Conservation (phyloP, 2,113 vertebrate genomes). For the Salvator merianae region DNA sequence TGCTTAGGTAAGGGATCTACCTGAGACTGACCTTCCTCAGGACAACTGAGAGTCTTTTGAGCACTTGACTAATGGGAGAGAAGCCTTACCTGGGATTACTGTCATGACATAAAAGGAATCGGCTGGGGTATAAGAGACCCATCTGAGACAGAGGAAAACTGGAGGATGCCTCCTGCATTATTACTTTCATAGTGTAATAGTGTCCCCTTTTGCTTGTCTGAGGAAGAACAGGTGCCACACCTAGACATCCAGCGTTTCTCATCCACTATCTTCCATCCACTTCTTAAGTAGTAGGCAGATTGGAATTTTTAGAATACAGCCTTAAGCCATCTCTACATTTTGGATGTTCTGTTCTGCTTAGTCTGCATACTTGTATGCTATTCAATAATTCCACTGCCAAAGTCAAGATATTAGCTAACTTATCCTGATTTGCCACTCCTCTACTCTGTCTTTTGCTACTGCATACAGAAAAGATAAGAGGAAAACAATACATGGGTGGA, state of each 20-base stretch:
- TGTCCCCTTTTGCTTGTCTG: not conserved
- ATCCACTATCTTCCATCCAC: too few species aligned
- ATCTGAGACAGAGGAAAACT: too few species aligned
- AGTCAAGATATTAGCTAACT: not conserved
- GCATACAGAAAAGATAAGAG: not conserved
- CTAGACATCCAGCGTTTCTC: not conserved
- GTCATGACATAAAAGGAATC: too few species aligned
- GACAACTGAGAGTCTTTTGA: too few species aligned
- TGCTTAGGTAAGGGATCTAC: too few species aligned
- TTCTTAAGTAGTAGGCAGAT: not conserved
- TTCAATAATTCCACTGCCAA: not conserved
- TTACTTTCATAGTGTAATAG: not conserved
- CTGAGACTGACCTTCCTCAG: too few species aligned
- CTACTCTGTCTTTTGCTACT: not conserved
- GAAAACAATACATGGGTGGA: not conserved
- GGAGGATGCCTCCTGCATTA: too few species aligned
- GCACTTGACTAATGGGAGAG: too few species aligned
- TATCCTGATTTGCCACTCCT: not conserved
- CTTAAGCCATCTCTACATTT: not conserved
- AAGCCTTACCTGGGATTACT: too few species aligned
- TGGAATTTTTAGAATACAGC: not conserved
- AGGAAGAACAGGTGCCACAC: not conserved
- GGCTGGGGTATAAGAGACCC: too few species aligned
- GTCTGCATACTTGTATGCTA: not conserved
- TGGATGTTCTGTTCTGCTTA: not conserved